These are phyloP conservation scores for Drosophila austrosaltans DNA, from an alignment of 2,888 invertebrate species.

Conservation along the genomic window DNA sequence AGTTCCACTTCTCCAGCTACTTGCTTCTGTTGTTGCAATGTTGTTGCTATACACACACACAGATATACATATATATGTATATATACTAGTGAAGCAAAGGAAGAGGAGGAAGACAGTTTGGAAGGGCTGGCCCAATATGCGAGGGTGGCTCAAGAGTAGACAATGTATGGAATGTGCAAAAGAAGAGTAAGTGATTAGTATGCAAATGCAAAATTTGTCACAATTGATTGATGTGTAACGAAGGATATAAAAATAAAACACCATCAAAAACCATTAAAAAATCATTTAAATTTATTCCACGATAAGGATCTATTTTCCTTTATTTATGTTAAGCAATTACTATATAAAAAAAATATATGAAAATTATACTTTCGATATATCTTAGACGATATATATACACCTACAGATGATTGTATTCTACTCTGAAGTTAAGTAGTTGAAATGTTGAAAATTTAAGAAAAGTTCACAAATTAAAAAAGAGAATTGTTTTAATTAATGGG, in stretches of 20 bases:
- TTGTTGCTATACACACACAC: slow-evolving; percentile 34
- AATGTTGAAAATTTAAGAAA: too few relatives aligned
- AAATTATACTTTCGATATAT: too few relatives aligned
- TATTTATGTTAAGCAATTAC: neutral
- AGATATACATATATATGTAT: neutral
- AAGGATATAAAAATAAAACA: neutral
- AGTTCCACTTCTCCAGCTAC: slow-evolving; percentile 16
- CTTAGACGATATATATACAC: too few relatives aligned
- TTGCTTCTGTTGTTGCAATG: slow-evolving; percentile 45
- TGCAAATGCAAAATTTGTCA: slow-evolving; percentile 13
- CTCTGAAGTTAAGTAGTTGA: too few relatives aligned
- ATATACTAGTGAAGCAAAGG: neutral
- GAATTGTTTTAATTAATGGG: too few relatives aligned
- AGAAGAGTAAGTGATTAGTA: slow-evolving; percentile 9
- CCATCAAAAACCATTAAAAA: slow-evolving; percentile 8
- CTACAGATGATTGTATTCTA: too few relatives aligned
- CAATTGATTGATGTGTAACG: slow-evolving; percentile 12
- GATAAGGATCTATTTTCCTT: neutral
- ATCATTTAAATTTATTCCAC: neutral
- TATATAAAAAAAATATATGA: neutral
- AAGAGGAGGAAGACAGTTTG: neutral
- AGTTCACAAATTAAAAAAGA: too few relatives aligned
- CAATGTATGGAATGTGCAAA: neutral
- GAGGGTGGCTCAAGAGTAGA: slow-evolving; percentile 11
- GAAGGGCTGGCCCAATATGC: neutral